Percentiles rank a stretch among this genome's conserved stretches.
These are phyloP conservation scores for Tricholauxania praeusta DNA, from an alignment of 2,888 invertebrate species.

Conservation along the genomic window DNA sequence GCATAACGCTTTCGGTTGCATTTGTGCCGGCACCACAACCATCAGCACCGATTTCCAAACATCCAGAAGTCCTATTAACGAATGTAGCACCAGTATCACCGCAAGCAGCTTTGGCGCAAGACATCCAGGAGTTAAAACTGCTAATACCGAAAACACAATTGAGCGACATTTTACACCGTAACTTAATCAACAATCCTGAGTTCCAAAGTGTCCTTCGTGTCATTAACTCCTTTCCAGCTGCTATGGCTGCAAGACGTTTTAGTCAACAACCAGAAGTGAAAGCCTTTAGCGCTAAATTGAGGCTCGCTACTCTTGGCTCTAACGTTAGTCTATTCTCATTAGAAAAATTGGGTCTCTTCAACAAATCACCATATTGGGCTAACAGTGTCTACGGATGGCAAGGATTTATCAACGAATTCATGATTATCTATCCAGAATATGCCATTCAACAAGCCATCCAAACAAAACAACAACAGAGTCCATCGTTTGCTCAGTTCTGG, in stretches of 20 bases:
- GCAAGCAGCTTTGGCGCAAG: conserved; percentile 42
- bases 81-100: conserved; percentile 28
- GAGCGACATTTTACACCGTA: conserved; percentile 52
- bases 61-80: background rate
- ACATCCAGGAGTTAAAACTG: conserved; percentile 39
- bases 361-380: conserved; percentile 53
- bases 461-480: conserved; percentile 53
- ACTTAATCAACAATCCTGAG: conserved; percentile 59
- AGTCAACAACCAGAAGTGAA: conserved; percentile 60
- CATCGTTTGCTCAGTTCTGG: conserved; percentile 59
- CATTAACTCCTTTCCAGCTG: conserved; percentile 54
- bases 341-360: conserved; percentile 52
- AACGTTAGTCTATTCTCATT: conserved; percentile 49
- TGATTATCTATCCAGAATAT: conserved; percentile 55
- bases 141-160: conserved; percentile 49
- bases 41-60: conserved; percentile 18
- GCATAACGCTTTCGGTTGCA: background rate
- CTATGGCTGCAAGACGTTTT: conserved; percentile 52
- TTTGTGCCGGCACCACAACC: background rate
- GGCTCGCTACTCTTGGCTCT: conserved; percentile 45
- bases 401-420: conserved; percentile 60
- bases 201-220: conserved; percentile 61
- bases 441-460: conserved; percentile 54
- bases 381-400: conserved; percentile 59
- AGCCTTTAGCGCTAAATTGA: conserved; percentile 54